Conservation (phyloP, 2,113 vertebrate genomes). For the Tachycineta bicolor region DNA sequence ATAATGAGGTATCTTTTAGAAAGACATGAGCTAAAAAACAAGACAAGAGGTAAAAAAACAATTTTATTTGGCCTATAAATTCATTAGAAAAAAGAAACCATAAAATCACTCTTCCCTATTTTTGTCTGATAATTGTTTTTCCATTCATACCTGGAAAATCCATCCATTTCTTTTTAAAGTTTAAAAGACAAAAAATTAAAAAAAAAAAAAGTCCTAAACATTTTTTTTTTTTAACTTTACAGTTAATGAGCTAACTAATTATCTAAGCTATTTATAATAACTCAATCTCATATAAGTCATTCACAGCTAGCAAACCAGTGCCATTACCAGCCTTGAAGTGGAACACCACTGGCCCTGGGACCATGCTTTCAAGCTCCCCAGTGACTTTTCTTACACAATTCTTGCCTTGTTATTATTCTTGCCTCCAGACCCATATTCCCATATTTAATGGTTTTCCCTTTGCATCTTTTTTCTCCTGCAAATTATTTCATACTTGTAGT, state of each 20-base stretch:
- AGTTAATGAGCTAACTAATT: background rate
- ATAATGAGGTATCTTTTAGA: background rate
- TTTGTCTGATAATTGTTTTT: background rate
- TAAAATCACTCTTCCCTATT: background rate
- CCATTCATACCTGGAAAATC: background rate
- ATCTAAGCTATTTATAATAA: background rate
- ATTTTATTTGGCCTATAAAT: background rate
- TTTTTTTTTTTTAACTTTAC: background rate
- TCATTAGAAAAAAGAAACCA: background rate
- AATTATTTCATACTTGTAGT: background rate
- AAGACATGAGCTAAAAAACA: background rate
- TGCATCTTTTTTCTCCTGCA: background rate
- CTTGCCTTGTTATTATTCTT: background rate
- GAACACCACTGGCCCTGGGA: background rate
- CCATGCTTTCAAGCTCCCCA: background rate
- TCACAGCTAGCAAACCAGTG: background rate
- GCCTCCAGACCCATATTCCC: rapidly evolving
- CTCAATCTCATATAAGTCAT: background rate
- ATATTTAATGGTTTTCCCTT: background rate
- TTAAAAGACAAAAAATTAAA: background rate
- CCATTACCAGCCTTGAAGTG: background rate
- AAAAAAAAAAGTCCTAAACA: background rate
- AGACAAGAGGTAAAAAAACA: background rate
- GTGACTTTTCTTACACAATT: background rate
- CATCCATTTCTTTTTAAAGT: background rate